Evolutionary conservation across 2,888 invertebrate genomes (phyloP).

Genomic region (Melinopterus prodromus): DNA sequence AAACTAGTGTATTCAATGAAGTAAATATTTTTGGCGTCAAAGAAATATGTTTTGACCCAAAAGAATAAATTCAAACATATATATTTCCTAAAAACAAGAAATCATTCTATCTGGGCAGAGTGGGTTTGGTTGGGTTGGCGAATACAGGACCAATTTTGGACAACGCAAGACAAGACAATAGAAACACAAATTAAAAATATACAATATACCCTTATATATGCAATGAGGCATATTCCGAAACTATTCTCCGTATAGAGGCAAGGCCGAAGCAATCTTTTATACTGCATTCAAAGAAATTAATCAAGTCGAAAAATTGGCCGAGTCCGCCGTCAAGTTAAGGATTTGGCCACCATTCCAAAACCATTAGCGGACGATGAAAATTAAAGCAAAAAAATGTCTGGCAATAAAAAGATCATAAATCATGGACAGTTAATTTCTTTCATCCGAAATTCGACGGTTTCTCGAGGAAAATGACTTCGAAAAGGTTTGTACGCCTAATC

Average conservation of each 20-base stretch:
- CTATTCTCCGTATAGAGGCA: not conserved
- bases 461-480: not conserved
- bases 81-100: too few relatives aligned
- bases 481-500: not conserved
- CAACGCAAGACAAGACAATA: too few relatives aligned
- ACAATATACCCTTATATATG: too few relatives aligned
- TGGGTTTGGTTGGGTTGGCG: too few relatives aligned
- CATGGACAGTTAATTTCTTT: constrained; percentile 4
- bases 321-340: not conserved
- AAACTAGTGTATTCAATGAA: too few relatives aligned
- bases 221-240: not conserved
- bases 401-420: not conserved
- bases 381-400: not conserved
- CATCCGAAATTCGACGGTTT: not conserved
- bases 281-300: not conserved
- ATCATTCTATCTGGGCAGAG: too few relatives aligned
- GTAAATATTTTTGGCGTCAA: too few relatives aligned
- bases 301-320: not conserved
- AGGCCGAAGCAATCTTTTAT: not conserved
- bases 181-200: too few relatives aligned
- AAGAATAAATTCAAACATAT: too few relatives aligned
- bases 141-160: too few relatives aligned
- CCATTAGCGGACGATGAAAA: not conserved
- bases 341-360: not conserved
- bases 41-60: too few relatives aligned